Evolutionary conservation across 2,888 invertebrate species (phyloP), one percentile per base, ranked within the genome.

Genomic region (Ischnura elegans): DNA sequence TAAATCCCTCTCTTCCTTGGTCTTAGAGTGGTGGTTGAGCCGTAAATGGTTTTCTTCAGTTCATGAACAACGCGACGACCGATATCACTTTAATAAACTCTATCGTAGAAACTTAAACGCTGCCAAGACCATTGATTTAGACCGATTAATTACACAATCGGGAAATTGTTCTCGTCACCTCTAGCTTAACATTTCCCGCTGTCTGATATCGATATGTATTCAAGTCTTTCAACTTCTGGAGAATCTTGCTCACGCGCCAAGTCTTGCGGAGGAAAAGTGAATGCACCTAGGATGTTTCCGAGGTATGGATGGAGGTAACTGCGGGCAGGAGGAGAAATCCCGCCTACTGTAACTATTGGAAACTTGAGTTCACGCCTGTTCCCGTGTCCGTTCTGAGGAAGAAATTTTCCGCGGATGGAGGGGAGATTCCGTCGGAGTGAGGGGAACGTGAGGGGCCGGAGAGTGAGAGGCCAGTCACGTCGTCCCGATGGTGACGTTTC

Each of bases 271-370:
- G 76, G 76, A 36, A 76, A 36, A 76, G 29, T 36, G 36, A 76
- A 76, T 36, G 29, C 29, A 36, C 25, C 13, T 6, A 10, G 16
- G 51, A 2, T 76, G 16, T 29, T 36, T 76, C 36, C 36, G 29
- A 76, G 76, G 76, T 29, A 76, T 13, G 36, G 76, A 29, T 36
- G 76, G 76, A 6, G 25, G 19, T 21, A 6, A 36, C 36, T 76
- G 61, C 61, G 29, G 76, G 76, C 76, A 76, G 76, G 76, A 76
- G 36, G 25, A 76, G 76, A 76, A 76, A 76, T 76, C 76, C 76
- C 76, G 76, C 36, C 36, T 13, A 10, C 10, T 36, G 21, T 76
- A 36, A 3, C 76, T 10, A 36, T 76, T 36, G 76, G 76, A 76
- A 76, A 36, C 76, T 51, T 13, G 76, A 76, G 76, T 25, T 76